Base-by-base conservation (phyloP, 2,888 invertebrate species). In the Trichopoda pennipes region DNA sequence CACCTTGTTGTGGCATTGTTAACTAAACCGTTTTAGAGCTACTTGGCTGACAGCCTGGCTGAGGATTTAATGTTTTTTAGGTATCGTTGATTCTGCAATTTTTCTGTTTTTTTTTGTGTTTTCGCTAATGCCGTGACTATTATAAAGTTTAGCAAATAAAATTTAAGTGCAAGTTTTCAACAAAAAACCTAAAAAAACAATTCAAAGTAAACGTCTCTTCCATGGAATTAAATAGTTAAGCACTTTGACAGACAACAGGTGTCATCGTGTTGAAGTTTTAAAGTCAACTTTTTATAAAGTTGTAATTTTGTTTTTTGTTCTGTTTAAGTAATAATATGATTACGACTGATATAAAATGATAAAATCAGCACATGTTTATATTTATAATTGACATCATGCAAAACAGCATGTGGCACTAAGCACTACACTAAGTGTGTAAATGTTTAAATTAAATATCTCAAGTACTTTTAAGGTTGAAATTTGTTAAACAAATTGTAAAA, bases 61-160 rank as follows among this genome's bases (percentile, higher is more conserved):
- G 66, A 23, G 38, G 23, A 42, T 51, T 72, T 12, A 21, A n/a
- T 49, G n/a, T 21, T 69, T 72, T 60, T 10, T 6, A 38, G 17
- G 19, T 60, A 8, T 32, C 1, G 17, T 64, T 66, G 21, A 2
- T 42, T 42, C 44, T 53, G 73, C 74, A 61, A 49, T 42, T 70
- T 42, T 70, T 76, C 12, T 47, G 38, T 28, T 70, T 47, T 72
- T 44, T 28, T 58, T 56, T 3, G n/a, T n/a, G n/a, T n/a, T 28
- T 68, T 42, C 58, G n/a, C 32, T 38, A 68, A 51, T 81, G 68
- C 73, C 81, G 81, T 81, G 81, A 81, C 77, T 77, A 12, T 73
- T 77, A 63, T 73, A 73, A 73, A 81, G 69, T 81, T 73, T 56
- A 55, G 21, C 64, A 75, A 82, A 70, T 60, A 68, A 74, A 70